phyloP scores from a whole-genome alignment of 2,888 invertebrate genomes.

The Stenichneumon culpator region DNA sequence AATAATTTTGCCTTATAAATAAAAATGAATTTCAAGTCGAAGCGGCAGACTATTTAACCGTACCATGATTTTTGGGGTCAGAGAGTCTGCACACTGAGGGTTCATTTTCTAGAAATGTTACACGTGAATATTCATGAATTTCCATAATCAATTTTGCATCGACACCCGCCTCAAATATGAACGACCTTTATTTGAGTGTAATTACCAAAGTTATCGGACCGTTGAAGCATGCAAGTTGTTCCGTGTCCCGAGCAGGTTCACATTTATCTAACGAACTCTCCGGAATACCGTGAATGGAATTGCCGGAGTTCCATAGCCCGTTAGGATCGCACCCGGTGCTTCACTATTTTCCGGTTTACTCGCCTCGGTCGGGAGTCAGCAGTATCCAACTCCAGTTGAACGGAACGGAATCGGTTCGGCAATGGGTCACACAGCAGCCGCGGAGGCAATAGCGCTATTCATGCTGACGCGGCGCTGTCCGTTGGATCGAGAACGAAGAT shows the following conservation, averaged over 20 bases:
- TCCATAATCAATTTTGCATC: neutral
- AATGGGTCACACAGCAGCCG: neutral
- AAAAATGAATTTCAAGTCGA: neutral
- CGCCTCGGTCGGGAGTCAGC: neutral
- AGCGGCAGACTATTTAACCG: too few species aligned
- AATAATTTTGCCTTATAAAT: too few species aligned
- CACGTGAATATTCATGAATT: neutral
- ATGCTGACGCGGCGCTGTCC: constrained; percentile 42
- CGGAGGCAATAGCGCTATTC: constrained; percentile 28
- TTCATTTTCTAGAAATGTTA: neutral
- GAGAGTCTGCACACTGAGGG: neutral
- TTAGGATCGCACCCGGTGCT: neutral
- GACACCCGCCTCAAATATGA: neutral
- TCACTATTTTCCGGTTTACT: constrained; percentile 16
- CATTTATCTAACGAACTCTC: neutral
- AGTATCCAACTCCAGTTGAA: constrained; percentile 13
- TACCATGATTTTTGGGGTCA: neutral
- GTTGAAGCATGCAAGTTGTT: neutral
- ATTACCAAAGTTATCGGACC: neutral
- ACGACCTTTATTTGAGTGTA: neutral
- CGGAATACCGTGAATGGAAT: neutral
- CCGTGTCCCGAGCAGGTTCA: neutral
- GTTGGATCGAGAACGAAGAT: constrained; percentile 27
- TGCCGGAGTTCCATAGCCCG: neutral
- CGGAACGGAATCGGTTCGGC: constrained; percentile 8